Percentiles rank a stretch among this genome's conserved stretches.
phyloP scores from a whole-genome alignment of 2,888 invertebrate genomes.

The Helleia helle region DNA sequence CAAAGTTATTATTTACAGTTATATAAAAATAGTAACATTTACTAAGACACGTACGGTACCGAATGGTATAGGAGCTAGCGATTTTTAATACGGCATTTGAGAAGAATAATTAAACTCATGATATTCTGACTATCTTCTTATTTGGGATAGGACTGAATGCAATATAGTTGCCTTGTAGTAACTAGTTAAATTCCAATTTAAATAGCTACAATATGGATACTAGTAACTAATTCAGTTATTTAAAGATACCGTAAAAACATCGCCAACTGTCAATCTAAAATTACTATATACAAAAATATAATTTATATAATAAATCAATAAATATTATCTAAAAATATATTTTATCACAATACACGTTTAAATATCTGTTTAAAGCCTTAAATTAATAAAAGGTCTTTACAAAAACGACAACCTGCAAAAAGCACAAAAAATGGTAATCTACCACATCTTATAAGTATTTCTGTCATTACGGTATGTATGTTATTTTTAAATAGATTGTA shows the following conservation, averaged over 20 bases:
- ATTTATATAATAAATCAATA: conserved; percentile 31
- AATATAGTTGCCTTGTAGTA: no score
- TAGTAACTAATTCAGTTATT: no score
- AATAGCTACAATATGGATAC: no score
- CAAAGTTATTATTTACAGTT: conserved; percentile 1
- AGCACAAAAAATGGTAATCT: no score
- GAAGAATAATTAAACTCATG: background rate
- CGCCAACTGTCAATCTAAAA: conserved; percentile 37
- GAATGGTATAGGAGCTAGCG: background rate
- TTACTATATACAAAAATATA: conserved; percentile 37
- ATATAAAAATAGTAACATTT: background rate
- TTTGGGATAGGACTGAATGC: no score
- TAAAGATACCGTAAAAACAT: no score
- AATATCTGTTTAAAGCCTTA: conserved; percentile 24
- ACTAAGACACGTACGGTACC: background rate
- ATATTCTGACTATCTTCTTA: conserved; percentile 12
- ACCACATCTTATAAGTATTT: no score
- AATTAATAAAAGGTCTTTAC: background rate
- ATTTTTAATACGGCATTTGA: background rate
- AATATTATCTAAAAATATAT: conserved; percentile 61
- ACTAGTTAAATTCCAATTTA: no score
- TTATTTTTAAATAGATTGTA: no score
- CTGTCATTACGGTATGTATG: background rate
- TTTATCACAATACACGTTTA: conserved; percentile 53
- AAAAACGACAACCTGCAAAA: background rate